Conservation (phyloP, 92 coral and sea anemone species). For the Palythoa caribaeorum region DNA sequence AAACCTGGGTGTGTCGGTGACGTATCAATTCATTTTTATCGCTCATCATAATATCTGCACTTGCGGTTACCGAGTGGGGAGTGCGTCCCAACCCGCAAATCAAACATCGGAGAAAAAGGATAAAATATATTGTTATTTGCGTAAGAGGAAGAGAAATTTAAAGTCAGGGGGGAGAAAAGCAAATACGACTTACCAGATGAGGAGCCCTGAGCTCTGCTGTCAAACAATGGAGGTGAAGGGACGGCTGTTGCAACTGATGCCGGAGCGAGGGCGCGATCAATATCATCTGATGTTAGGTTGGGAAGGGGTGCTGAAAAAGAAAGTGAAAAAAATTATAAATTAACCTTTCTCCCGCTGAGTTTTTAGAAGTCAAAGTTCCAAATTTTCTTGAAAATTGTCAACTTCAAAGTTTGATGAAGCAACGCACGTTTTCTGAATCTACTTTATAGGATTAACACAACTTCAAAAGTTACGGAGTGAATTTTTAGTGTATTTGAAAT, state of each 20-base stretch:
- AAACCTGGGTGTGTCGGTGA: conserved; percentile 26
- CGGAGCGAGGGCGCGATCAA: conserved; percentile 95
- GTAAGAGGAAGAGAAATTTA: conserved; percentile 3
- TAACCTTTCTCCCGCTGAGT: background rate
- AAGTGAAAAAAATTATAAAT: conserved; percentile 17
- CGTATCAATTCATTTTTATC: conserved; percentile 20
- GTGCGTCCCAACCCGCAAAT: conserved; percentile 8
- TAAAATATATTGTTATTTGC: background rate
- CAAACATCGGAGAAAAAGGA: background rate
- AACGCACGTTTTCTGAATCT: too few relatives aligned
- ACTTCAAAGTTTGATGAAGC: too few relatives aligned
- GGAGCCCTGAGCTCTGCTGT: conserved; percentile 62
- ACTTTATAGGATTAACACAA: too few relatives aligned
- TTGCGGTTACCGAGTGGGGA: background rate
- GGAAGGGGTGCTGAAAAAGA: conserved; percentile 92
- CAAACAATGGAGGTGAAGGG: conserved; percentile 77
- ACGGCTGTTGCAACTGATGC: conserved; percentile 80
- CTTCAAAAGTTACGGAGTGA: too few relatives aligned
- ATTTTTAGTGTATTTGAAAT: too few relatives aligned
- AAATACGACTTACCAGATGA: conserved; percentile 16
- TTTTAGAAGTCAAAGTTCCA: background rate
- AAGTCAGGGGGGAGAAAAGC: background rate
- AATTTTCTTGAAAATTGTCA: too few relatives aligned
- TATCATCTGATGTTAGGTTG: conserved; percentile 97
- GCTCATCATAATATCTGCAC: conserved; percentile 14